These are phyloP conservation scores for Centrocercus urophasianus DNA, from an alignment of 2,113 vertebrate genomes.

Conservation along the genomic window DNA sequence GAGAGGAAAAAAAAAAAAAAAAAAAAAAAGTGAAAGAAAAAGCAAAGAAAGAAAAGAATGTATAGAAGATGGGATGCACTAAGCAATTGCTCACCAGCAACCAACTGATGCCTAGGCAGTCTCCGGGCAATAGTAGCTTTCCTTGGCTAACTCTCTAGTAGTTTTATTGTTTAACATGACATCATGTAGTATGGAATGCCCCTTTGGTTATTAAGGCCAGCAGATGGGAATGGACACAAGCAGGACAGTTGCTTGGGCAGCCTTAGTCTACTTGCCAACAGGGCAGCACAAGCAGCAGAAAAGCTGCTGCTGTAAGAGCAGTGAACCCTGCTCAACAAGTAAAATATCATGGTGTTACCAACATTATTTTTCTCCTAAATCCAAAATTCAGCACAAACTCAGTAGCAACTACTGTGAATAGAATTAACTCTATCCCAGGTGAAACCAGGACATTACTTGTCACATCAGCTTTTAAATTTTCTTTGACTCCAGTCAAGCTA, in stretches of 20 bases:
- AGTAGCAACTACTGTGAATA: not conserved
- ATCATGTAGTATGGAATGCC: not conserved
- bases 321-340: not conserved
- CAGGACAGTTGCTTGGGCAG: not conserved
- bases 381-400: not conserved
- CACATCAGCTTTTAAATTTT: fast-evolving
- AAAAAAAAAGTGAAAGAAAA: not conserved
- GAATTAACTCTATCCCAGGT: not conserved
- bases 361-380: not conserved
- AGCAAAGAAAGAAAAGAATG: not conserved
- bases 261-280: not conserved
- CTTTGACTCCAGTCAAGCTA: not conserved
- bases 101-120: not conserved
- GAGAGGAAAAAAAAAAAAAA: not conserved
- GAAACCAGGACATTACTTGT: not conserved
- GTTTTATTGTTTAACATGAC: not conserved
- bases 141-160: not conserved
- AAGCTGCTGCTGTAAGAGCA: not conserved
- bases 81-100: not conserved
- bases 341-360: not conserved
- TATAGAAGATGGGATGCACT: not conserved
- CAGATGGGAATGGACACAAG: no score
- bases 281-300: not conserved
- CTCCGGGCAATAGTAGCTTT: not conserved
- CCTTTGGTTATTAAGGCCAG: not conserved